These are phyloP conservation scores for Xyrichtys novacula DNA, from an alignment of 2,797 vertebrate species.

Conservation along the genomic window DNA sequence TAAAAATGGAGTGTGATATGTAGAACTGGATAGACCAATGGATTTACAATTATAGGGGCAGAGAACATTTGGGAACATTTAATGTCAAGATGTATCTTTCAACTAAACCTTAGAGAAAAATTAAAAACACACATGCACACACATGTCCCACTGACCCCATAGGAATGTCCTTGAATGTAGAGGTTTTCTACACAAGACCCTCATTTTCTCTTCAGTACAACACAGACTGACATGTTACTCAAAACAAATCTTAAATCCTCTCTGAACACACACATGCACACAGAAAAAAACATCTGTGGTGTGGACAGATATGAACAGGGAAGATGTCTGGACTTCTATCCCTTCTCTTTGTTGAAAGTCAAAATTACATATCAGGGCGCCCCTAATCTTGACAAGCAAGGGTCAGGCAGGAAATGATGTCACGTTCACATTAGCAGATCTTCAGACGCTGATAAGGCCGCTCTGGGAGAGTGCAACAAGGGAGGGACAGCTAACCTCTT, in stretches of 20 bases:
- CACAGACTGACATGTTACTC: conserved; percentile 50
- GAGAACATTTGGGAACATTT: conserved; percentile 45
- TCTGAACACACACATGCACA: conserved; percentile 20
- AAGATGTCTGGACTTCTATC: conserved; percentile 26
- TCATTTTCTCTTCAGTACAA: conserved; percentile 33
- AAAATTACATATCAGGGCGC: conserved; percentile 35
- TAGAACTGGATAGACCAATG: conserved; percentile 36
- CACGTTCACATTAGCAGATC: conserved; percentile 71
- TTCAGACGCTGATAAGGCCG: conserved; percentile 70
- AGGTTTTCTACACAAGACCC: conserved; percentile 30
- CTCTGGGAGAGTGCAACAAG: conserved; percentile 58
- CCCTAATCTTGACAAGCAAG: conserved; percentile 48
- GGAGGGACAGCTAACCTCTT: conserved; percentile 57
- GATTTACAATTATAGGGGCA: conserved; percentile 37
- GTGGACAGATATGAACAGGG: conserved; percentile 53
- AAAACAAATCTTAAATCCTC: conserved; percentile 55
- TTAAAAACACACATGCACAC: conserved; percentile 23
- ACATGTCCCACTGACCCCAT: conserved; percentile 20
- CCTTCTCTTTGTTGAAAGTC: conserved; percentile 57
- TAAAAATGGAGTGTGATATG: conserved; percentile 52
- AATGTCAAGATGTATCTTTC: conserved; percentile 32
- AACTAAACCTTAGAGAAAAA: conserved; percentile 36
- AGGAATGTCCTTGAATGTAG: conserved; percentile 58
- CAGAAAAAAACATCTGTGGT: conserved; percentile 56
- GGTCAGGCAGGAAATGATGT: conserved; percentile 77